phyloP scores from a whole-genome alignment of 2,797 vertebrate species.

The Gymnocypris eckloni region DNA sequence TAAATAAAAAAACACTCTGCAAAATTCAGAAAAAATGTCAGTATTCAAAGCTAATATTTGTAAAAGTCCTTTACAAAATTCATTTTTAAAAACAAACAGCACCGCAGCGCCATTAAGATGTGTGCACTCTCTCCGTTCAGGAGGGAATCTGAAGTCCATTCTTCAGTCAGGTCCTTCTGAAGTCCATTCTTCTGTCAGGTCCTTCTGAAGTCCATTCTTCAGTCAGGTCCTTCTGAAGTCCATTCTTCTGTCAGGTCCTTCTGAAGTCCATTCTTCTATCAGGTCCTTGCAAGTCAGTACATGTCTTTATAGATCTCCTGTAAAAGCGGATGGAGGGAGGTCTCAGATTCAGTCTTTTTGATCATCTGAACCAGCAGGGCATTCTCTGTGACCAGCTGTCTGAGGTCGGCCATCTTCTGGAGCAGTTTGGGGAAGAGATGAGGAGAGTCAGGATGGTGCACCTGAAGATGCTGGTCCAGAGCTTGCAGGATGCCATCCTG shows the following conservation, averaged over 20 bases:
- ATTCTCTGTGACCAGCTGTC: conserved; percentile 96
- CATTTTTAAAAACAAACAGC: conserved; percentile 34
- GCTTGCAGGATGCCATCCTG: conserved; percentile 95
- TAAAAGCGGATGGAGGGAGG: conserved; percentile 94
- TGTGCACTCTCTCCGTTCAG: conserved; percentile 40
- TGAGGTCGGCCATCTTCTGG: conserved; percentile 99
- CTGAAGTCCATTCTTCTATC: conserved; percentile 9
- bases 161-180: not conserved
- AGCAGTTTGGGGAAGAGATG: conserved; percentile 99
- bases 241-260: not conserved
- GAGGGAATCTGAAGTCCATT: not conserved
- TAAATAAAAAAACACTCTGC: conserved; percentile 41
- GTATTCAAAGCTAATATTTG: conserved; percentile 53
- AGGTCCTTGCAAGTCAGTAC: conserved; percentile 80
- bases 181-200: conserved; percentile 13
- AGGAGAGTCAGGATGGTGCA: conserved; percentile 92
- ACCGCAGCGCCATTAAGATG: conserved; percentile 33
- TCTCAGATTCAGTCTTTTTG: conserved; percentile 96
- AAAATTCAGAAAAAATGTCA: conserved; percentile 30
- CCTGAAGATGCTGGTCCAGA: conserved; percentile 92
- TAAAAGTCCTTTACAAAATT: conserved; percentile 57
- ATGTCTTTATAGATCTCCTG: conserved; percentile 99
- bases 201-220: conserved; percentile 7
- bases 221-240: not conserved
- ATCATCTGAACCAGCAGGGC: conserved; percentile 97